Percentiles rank a stretch among this genome's conserved stretches.
phyloP scores from a whole-genome alignment of 2,797 vertebrate genomes.

The Manis pentadactyla region DNA sequence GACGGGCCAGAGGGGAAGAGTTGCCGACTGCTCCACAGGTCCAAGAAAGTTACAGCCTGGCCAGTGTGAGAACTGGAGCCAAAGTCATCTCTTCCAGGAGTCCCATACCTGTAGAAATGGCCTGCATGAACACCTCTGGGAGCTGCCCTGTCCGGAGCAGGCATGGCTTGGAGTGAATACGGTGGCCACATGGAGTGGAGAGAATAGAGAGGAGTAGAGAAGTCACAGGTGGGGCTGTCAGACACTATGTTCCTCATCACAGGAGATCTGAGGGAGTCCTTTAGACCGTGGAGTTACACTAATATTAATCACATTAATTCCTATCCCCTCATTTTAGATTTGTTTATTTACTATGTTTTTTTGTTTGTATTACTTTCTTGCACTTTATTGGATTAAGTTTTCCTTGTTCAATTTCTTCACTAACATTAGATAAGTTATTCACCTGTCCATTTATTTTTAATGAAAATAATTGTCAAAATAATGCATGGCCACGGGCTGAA shows the following conservation, averaged over 20 bases:
- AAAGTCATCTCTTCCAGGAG: no score
- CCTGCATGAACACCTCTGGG: no score
- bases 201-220: no score
- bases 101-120: neutral
- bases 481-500: neutral
- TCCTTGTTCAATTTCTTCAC: neutral
- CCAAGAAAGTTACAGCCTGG: neutral
- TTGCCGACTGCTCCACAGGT: no score
- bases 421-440: neutral
- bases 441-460: neutral
- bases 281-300: no score
- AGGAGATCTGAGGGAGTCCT: neutral
- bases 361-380: neutral
- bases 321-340: neutral
- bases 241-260: neutral
- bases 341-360: neutral
- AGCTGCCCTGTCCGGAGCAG: neutral
- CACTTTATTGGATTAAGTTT: neutral
- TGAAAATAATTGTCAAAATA: neutral
- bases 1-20: neutral
- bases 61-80: accelerated
- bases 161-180: no score
- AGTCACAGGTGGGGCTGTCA: no score
- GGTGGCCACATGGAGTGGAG: no score
- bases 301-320: neutral